Conservation (phyloP, 2,888 invertebrate genomes). For the Tineola bisselliella region DNA sequence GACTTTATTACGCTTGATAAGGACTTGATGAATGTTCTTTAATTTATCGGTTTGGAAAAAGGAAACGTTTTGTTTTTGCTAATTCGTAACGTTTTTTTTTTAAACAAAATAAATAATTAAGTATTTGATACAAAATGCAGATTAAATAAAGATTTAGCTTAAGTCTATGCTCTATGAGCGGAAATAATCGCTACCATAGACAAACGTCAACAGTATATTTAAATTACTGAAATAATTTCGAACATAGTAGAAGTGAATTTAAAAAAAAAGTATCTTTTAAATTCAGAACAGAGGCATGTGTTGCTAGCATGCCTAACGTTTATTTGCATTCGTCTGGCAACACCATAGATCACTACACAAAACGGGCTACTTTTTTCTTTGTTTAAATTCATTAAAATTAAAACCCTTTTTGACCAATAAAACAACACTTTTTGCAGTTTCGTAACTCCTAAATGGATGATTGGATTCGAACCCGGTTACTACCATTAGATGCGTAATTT, state of each 20-base stretch:
- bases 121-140: no score
- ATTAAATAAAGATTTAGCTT: no score
- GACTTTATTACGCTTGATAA: constrained; percentile 12
- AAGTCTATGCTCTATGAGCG: no score
- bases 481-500: no score
- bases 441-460: neutral
- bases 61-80: neutral
- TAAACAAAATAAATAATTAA: no score
- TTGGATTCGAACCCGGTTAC: no score
- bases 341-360: neutral
- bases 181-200: no score
- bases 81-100: no score
- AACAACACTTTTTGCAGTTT: no score
- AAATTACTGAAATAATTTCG: no score
- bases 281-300: neutral
- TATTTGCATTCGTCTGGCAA: neutral
- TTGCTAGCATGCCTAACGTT: neutral
- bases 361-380: neutral
- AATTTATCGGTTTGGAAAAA: neutral
- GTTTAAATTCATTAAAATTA: neutral
- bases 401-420: neutral
- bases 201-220: no score
- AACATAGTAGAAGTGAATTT: no score
- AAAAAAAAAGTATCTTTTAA: neutral
- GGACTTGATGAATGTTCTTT: constrained; percentile 7